Percentiles rank a stretch among this genome's conserved stretches.
phyloP scores from a whole-genome alignment of 2,797 vertebrate genomes.

The Australoheros facetus region DNA sequence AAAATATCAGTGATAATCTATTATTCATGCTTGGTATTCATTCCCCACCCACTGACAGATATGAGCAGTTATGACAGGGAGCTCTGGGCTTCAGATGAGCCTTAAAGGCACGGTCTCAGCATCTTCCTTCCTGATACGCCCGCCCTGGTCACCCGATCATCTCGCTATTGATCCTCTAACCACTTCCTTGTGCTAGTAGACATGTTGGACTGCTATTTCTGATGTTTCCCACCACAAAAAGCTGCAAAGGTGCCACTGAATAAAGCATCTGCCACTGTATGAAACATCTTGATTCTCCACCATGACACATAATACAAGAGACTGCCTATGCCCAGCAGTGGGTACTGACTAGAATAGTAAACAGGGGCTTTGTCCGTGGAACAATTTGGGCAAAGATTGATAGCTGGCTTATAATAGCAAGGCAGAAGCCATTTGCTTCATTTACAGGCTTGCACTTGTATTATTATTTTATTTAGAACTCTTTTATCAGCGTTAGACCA shows the following conservation, averaged over 20 bases:
- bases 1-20: slow-evolving; percentile 83
- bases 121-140: slow-evolving; percentile 56
- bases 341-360: slow-evolving; percentile 69
- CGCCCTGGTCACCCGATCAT: slow-evolving; percentile 73
- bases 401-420: slow-evolving; percentile 51
- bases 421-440: slow-evolving; percentile 54
- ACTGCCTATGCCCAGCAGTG: slow-evolving; percentile 42
- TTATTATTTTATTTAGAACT: slow-evolving; percentile 62
- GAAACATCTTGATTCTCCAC: slow-evolving; percentile 58
- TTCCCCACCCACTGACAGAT: slow-evolving; percentile 77
- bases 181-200: slow-evolving; percentile 76
- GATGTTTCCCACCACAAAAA: slow-evolving; percentile 76
- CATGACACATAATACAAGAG: slow-evolving; percentile 71
- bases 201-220: slow-evolving; percentile 71
- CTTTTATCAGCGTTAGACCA: slow-evolving; percentile 55
- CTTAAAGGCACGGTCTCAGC: slow-evolving; percentile 45
- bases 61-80: slow-evolving; percentile 74
- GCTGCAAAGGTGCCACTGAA: slow-evolving; percentile 70
- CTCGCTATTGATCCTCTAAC: slow-evolving; percentile 77
- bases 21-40: slow-evolving; percentile 82
- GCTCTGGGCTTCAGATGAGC: slow-evolving; percentile 59
- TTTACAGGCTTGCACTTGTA: slow-evolving; percentile 58
- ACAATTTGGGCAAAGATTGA: slow-evolving; percentile 67
- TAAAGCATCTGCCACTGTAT: slow-evolving; percentile 73
- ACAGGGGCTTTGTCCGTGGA: slow-evolving; percentile 64